phyloP scores from a whole-genome alignment of 2,797 vertebrate species.

The Falco novaeseelandiae region DNA sequence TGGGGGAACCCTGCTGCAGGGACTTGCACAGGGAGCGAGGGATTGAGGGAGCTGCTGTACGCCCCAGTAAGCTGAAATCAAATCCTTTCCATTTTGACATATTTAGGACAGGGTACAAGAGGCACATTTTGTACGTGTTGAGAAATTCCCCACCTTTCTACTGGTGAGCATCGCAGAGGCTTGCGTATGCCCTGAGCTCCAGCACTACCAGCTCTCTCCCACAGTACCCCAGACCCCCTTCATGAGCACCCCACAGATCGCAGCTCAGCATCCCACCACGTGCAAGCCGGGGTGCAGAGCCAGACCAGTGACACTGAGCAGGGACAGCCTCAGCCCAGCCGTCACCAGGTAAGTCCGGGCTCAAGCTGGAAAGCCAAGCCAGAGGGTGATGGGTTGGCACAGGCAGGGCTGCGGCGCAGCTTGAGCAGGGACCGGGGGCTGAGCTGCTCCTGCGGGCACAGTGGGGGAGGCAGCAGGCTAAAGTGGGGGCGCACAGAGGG shows the following conservation, averaged over 20 bases:
- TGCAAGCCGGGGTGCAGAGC: neutral
- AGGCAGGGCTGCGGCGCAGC: neutral
- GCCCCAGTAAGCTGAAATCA: neutral
- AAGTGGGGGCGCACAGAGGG: accelerated
- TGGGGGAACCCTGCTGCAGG: neutral
- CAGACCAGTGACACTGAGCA: accelerated
- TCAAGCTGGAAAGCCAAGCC: neutral
- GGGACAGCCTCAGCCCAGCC: neutral
- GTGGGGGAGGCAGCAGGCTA: neutral
- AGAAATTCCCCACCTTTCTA: neutral
- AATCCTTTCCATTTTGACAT: neutral
- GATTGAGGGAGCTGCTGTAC: neutral
- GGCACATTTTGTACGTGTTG: neutral
- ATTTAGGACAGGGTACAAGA: neutral
- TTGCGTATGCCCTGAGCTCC: neutral
- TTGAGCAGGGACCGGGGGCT: accelerated
- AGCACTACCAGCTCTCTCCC: neutral
- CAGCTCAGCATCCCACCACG: neutral
- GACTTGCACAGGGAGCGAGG: neutral
- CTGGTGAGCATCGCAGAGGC: neutral
- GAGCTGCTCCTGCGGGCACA: neutral
- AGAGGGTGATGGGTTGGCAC: neutral
- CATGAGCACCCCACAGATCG: neutral
- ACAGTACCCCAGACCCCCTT: accelerated
- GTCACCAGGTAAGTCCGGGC: neutral